A percentile compares a stretch with the other conserved stretches of the same genome.
Evolutionary conservation across 2,797 vertebrate genomes (phyloP).

Genomic region (Ctenopoma multispine): DNA sequence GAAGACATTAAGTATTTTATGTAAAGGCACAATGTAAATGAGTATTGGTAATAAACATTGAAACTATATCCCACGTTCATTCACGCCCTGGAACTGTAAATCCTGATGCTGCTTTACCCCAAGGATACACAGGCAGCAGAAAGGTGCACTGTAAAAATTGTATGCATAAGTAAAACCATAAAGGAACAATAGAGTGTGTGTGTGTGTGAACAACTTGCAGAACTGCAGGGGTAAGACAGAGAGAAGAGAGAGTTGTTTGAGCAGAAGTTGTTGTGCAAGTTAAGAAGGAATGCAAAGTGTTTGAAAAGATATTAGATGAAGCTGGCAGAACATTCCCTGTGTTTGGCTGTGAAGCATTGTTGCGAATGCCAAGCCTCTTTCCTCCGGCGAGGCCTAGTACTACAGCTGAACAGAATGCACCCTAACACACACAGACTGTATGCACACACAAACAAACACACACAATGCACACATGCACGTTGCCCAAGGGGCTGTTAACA

Average conservation of each 20-base stretch:
- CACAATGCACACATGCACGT: constrained; percentile 1
- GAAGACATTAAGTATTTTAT: constrained; percentile 15
- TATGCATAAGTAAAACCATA: constrained; percentile 41
- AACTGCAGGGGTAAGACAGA: constrained; percentile 50
- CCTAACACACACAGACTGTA: constrained; percentile 40
- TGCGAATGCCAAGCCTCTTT: constrained; percentile 70
- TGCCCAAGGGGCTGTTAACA: constrained; percentile 71
- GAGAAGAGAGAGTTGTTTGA: constrained; percentile 37
- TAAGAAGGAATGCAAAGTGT: constrained; percentile 75
- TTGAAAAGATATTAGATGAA: constrained; percentile 75
- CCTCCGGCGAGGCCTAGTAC: constrained; percentile 58
- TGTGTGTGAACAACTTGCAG: constrained; percentile 56
- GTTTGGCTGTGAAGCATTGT: constrained; percentile 73
- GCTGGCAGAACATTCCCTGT: constrained; percentile 78
- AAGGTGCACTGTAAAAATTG: constrained; percentile 49
- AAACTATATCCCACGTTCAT: constrained; percentile 32
- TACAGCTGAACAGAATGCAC: constrained; percentile 65
- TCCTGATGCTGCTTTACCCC: constrained; percentile 24
- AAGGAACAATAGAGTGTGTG: constrained; percentile 66
- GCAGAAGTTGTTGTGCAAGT: constrained; percentile 78
- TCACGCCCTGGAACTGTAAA: constrained; percentile 33
- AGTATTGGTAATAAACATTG: not conserved
- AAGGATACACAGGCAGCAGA: constrained; percentile 49
- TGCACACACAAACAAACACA: constrained; percentile 15
- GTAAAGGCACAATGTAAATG: not conserved